Evolutionary conservation across 1,140 invertebrate species (phyloP), one percentile per base, ranked within the genome.

Genomic region (Drosophila orena): DNA sequence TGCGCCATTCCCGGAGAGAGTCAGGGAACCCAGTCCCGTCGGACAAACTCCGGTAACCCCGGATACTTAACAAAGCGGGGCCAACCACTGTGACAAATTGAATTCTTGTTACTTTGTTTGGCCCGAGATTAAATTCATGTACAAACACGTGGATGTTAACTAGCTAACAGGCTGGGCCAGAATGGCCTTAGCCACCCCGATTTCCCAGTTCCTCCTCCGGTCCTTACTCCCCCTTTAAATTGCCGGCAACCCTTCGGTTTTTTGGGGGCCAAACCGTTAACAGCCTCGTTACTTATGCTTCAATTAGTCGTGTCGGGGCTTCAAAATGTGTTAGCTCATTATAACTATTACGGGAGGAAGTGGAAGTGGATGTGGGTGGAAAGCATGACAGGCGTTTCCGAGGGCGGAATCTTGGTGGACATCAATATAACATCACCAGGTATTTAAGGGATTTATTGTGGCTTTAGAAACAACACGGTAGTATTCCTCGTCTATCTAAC

Each of bases 41-140:
- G 22, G 17, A n/a, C 40, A 44, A 30, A 66, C 30, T 22, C 40
- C 62, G 47, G 40, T 68, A 55, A 40, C 22, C 4, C 15, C n/a
- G 14, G 47, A 40, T 68, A 54, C 64, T 14, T n/a, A 42, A 49
- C 22, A 66, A 62, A 40, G 10, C 40, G 35, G 46, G 44, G 27
- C 61, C 75, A 88, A 89, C 83, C 83, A 79, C 84, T 90, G 84
- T 89, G 84, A 89, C 84, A 89, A 89, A 89, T 89, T 89, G 84
- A 90, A 89, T 90, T 90, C 85, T 84, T 89, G 85, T 80, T 89
- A 78, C 80, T 90, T 89, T 89, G 76, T 84, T 89, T 90, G 85
- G 62, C 79, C 74, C 77, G 76, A 84, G 84, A 89, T 89, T 89
- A 89, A 89, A 84, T 77, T 80, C 79, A 57, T 84, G 84, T 77